phyloP scores from a whole-genome alignment of 2,113 vertebrate genomes.

The Rattus norvegicus region DNA sequence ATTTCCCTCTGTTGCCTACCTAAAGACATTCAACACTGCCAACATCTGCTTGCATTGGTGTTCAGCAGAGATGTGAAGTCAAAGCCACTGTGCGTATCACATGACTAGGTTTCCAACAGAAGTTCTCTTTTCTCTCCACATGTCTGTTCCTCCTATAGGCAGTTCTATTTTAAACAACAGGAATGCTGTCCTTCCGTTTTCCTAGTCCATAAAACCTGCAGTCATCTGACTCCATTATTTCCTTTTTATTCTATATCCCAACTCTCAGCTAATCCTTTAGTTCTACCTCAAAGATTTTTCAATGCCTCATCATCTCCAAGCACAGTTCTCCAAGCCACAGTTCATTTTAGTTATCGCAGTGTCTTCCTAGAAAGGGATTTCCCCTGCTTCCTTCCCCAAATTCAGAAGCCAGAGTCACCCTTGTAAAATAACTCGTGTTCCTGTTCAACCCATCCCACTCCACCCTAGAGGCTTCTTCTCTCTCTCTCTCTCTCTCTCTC shows the following conservation, averaged over 20 bases:
- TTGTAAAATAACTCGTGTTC: conserved; percentile 2
- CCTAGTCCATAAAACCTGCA: not conserved
- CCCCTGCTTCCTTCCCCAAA: not conserved
- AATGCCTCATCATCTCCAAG: not conserved
- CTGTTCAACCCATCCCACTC: not conserved
- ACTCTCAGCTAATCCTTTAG: not conserved
- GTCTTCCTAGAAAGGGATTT: not conserved
- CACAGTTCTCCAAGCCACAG: not conserved
- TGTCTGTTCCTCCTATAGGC: not conserved
- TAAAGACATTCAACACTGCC: not conserved
- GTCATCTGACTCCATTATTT: not conserved
- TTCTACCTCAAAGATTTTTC: not conserved
- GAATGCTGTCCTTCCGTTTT: not conserved
- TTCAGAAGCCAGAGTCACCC: conserved; percentile 12
- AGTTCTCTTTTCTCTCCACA: not conserved
- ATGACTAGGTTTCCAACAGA: not conserved
- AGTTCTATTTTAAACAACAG: not conserved
- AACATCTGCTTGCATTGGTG: not conserved
- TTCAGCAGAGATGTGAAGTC: not conserved
- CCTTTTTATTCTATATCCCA: not conserved
- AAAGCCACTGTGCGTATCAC: not conserved
- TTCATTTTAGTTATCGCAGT: not conserved
- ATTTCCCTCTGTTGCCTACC: not conserved
- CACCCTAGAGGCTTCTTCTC: not conserved
- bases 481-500: not conserved